Evolutionary conservation across 1,140 invertebrate species (phyloP).

Genomic region (Steinernema feltiae): DNA sequence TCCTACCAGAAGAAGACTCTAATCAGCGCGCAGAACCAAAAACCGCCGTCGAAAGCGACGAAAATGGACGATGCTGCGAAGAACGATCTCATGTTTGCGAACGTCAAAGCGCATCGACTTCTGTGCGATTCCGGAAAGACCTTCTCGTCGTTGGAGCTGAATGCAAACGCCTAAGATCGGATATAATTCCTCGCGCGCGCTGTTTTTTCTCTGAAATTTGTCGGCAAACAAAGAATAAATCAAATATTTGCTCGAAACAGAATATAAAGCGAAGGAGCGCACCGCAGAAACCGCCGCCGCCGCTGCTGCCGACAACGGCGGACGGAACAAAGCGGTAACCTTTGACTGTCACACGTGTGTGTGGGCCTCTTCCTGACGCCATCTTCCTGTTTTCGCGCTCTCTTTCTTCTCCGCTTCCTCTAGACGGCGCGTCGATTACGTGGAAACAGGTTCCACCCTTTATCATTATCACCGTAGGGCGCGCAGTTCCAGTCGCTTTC

Average conservation of each 20-base stretch:
- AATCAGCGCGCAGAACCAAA: not conserved
- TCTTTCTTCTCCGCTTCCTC: not conserved
- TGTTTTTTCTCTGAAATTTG: slow-evolving; percentile 1
- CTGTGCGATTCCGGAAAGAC: not conserved
- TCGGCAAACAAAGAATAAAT: slow-evolving; percentile 5
- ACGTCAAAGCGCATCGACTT: not conserved
- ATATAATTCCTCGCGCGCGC: not conserved
- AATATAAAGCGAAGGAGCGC: not conserved
- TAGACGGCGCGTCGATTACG: not conserved
- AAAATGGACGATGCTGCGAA: not conserved
- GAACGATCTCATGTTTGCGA: not conserved
- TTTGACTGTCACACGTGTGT: not conserved
- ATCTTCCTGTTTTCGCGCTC: not conserved
- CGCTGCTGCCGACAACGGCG: not conserved
- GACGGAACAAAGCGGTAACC: not conserved
- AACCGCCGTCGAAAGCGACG: not conserved
- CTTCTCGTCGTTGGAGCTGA: not conserved
- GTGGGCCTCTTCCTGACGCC: not conserved
- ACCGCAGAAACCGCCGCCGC: too few species aligned
- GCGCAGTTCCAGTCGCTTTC: not conserved
- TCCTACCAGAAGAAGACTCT: not conserved
- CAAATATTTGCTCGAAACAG: slow-evolving; percentile 8
- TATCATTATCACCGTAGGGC: not conserved
- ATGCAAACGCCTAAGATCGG: not conserved
- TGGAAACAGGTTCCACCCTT: not conserved